A percentile compares a stretch with the other conserved stretches of the same genome.
These are phyloP conservation scores for Gallinago undulata DNA, from an alignment of 2,113 vertebrate species.

Conservation along the genomic window DNA sequence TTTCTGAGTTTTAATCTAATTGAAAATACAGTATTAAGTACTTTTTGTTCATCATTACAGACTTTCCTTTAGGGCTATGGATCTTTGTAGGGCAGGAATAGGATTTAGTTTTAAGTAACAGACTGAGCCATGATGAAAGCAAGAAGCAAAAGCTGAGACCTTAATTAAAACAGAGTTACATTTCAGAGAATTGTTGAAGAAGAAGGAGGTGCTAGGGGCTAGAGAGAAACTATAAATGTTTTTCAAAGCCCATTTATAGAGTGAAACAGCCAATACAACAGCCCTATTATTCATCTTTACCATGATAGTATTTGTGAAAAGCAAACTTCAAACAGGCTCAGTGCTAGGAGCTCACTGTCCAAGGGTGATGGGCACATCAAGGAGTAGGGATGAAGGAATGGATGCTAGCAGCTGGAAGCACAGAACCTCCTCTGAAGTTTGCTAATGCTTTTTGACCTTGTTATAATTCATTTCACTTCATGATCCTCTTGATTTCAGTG, in stretches of 20 bases:
- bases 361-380: neutral
- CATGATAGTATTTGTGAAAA: neutral
- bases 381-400: neutral
- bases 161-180: conserved; percentile 57
- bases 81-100: conserved; percentile 27
- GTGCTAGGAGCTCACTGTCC: neutral
- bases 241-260: conserved; percentile 7
- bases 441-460: conserved; percentile 12
- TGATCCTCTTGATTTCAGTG: neutral
- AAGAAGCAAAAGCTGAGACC: conserved; percentile 36
- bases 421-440: conserved; percentile 10
- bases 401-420: neutral
- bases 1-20: conserved; percentile 28
- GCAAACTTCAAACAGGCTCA: neutral
- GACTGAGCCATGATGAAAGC: conserved; percentile 41
- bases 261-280: neutral
- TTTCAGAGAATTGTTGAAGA: conserved; percentile 53
- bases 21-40: conserved; percentile 15
- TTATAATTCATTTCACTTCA: neutral
- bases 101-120: conserved; percentile 30
- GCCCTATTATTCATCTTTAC: neutral
- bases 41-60: conserved; percentile 7
- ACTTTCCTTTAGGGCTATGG: conserved; percentile 16
- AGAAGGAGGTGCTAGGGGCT: conserved; percentile 49
- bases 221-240: conserved; percentile 5